Evolutionary conservation across 2,888 invertebrate species (phyloP).

Genomic region (Drosophila dives): DNA sequence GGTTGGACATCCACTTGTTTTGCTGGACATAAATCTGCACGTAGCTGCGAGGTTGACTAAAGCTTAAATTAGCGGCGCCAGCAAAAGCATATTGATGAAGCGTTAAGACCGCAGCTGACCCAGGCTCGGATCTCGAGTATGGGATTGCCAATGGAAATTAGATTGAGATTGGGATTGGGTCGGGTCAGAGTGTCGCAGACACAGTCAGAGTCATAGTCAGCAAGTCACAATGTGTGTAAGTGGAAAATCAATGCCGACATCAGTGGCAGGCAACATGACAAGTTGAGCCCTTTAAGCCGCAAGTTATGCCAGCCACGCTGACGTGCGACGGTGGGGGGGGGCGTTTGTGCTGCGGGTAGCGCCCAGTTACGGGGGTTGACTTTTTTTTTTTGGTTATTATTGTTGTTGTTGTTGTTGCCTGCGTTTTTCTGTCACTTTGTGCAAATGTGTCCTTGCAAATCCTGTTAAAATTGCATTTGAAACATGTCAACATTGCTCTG

Average conservation of each 20-base stretch:
- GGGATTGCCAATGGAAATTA: constrained; percentile 20
- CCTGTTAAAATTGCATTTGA: constrained; percentile 80
- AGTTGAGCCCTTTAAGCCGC: constrained; percentile 83
- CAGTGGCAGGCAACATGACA: constrained; percentile 79
- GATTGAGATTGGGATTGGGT: constrained; percentile 33
- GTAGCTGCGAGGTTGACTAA: constrained; percentile 66
- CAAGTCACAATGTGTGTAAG: constrained; percentile 39
- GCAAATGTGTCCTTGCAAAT: constrained; percentile 80
- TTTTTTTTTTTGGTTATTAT: constrained; percentile 45
- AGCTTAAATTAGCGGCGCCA: constrained; percentile 71
- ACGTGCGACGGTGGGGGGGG: constrained; percentile 8
- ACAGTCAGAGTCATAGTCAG: constrained; percentile 5
- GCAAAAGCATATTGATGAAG: constrained; percentile 78
- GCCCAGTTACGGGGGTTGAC: constrained; percentile 58
- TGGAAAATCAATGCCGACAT: constrained; percentile 76
- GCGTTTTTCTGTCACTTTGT: constrained; percentile 80
- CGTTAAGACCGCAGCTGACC: constrained; percentile 67
- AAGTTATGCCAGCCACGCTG: constrained; percentile 78
- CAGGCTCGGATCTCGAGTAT: constrained; percentile 10
- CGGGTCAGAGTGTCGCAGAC: constrained; percentile 26
- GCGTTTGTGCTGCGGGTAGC: constrained; percentile 11
- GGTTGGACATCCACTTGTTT: constrained; percentile 52
- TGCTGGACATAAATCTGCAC: constrained; percentile 70
- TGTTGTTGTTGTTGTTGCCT: constrained; percentile 45
- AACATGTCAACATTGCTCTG: constrained; percentile 76